A percentile compares a stretch with the other conserved stretches of the same genome.
phyloP scores from a whole-genome alignment of 1,140 invertebrate species.

The Cotesia chilonis region DNA sequence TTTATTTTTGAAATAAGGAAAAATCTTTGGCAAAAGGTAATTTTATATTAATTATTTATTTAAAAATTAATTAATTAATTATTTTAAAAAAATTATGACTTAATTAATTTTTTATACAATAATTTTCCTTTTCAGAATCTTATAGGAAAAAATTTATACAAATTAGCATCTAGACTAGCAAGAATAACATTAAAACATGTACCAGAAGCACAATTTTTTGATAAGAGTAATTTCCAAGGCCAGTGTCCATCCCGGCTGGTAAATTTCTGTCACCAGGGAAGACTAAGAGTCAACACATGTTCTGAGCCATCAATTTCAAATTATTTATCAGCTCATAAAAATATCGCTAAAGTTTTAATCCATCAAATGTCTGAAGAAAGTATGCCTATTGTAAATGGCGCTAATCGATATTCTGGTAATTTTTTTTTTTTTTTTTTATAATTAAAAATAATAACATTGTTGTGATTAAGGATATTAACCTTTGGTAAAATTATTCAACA shows the following conservation, averaged over 20 bases:
- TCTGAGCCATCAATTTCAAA: constrained; percentile 66
- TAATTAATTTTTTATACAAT: constrained; percentile 29
- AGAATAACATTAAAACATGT: constrained; percentile 62
- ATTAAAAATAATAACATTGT: constrained; percentile 14
- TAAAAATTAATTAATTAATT: no score
- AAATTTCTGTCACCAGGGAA: constrained; percentile 66
- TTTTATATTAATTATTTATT: constrained; percentile 20
- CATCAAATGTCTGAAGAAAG: constrained; percentile 64
- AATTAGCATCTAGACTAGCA: constrained; percentile 64
- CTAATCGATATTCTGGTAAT: constrained; percentile 66
- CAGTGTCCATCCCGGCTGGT: constrained; percentile 65
- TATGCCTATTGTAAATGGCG: constrained; percentile 67
- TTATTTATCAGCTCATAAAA: constrained; percentile 69
- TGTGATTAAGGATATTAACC: constrained; percentile 20
- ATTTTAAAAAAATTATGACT: constrained; percentile 17
- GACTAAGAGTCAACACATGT: constrained; percentile 67
- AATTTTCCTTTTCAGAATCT: constrained; percentile 61
- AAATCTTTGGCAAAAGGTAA: constrained; percentile 69
- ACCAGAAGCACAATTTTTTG: constrained; percentile 66
- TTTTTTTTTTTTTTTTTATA: background rate
- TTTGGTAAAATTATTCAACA: constrained; percentile 32
- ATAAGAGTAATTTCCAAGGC: constrained; percentile 66
- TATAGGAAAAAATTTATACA: constrained; percentile 64
- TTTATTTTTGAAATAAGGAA: constrained; percentile 68
- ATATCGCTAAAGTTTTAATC: constrained; percentile 65